Percentiles rank a stretch among this genome's conserved stretches.
These are phyloP conservation scores for Chromoteleia sp. DNA, from an alignment of 2,888 invertebrate genomes.

Conservation along the genomic window DNA sequence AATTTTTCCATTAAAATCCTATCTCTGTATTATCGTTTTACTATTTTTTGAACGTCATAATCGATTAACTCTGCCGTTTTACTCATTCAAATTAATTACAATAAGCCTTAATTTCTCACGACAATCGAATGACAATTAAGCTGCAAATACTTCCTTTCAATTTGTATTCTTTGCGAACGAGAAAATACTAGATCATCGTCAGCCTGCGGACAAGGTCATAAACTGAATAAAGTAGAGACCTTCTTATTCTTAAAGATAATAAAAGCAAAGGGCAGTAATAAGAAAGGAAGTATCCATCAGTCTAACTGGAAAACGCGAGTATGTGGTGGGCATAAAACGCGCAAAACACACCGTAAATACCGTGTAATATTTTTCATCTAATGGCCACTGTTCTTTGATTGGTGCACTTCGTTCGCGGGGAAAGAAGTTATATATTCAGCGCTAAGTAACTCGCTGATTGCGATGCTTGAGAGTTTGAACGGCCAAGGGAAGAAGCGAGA, in stretches of 20 bases:
- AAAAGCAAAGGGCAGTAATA: conserved; percentile 40
- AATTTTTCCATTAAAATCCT: no score
- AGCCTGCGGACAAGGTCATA: conserved; percentile 27
- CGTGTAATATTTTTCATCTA: conserved; percentile 68
- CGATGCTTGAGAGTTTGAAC: conserved; percentile 67
- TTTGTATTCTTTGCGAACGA: neutral
- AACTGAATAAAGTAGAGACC: conserved; percentile 50
- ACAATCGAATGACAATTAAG: conserved; percentile 7
- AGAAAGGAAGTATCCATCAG: conserved; percentile 59
- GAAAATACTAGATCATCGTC: conserved; percentile 31
- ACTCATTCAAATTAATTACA: no score
- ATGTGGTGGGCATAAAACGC: conserved; percentile 39
- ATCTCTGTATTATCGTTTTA: no score
- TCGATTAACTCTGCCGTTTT: no score
- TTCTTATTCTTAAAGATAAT: conserved; percentile 33
- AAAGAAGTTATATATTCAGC: conserved; percentile 71
- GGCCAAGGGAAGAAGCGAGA: conserved; percentile 70
- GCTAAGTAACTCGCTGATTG: conserved; percentile 71
- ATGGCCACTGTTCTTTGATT: conserved; percentile 67
- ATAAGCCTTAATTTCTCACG: neutral
- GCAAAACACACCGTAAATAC: conserved; percentile 54
- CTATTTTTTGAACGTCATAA: no score
- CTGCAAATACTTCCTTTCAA: neutral
- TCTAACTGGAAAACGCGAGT: conserved; percentile 26
- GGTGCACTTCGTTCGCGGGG: conserved; percentile 59